These are phyloP conservation scores for Hippocampus kuda DNA, from an alignment of 2,797 vertebrate species.

Conservation along the genomic window DNA sequence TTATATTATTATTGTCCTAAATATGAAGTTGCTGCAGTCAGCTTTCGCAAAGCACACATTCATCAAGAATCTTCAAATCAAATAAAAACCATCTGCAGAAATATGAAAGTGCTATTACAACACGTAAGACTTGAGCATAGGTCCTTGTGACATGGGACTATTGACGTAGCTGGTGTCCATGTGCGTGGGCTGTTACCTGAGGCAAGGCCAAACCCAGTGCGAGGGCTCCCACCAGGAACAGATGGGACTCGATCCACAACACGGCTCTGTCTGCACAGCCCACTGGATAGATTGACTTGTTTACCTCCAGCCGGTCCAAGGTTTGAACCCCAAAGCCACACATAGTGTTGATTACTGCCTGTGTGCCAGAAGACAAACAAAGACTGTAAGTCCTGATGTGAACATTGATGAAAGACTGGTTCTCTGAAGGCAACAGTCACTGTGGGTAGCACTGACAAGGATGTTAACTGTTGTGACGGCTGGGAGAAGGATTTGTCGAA, in stretches of 20 bases:
- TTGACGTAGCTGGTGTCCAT: background rate
- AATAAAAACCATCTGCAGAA: background rate
- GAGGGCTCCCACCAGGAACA: slow-evolving; percentile 64
- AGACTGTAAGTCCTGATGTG: background rate
- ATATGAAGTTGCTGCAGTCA: background rate
- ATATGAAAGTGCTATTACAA: background rate
- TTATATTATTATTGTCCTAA: background rate
- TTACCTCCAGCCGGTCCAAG: slow-evolving; percentile 53
- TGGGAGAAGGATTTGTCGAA: slow-evolving; percentile 3
- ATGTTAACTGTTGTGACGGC: slow-evolving; percentile 19
- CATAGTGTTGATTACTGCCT: slow-evolving; percentile 71
- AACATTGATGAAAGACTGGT: background rate
- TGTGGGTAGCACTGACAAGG: slow-evolving; percentile 7
- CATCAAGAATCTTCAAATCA: background rate
- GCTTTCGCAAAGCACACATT: background rate
- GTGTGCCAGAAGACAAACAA: slow-evolving; percentile 8
- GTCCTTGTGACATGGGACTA: background rate
- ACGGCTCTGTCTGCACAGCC: slow-evolving; percentile 68
- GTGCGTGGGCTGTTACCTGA: slow-evolving; percentile 51
- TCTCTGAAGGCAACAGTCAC: background rate
- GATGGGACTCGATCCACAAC: slow-evolving; percentile 69
- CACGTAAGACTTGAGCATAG: background rate
- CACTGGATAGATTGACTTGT: slow-evolving; percentile 60
- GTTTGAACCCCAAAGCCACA: slow-evolving; percentile 68
- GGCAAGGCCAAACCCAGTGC: slow-evolving; percentile 66